Base-by-base conservation (phyloP, 2,888 invertebrate species). In the Dorcus hopei region DNA sequence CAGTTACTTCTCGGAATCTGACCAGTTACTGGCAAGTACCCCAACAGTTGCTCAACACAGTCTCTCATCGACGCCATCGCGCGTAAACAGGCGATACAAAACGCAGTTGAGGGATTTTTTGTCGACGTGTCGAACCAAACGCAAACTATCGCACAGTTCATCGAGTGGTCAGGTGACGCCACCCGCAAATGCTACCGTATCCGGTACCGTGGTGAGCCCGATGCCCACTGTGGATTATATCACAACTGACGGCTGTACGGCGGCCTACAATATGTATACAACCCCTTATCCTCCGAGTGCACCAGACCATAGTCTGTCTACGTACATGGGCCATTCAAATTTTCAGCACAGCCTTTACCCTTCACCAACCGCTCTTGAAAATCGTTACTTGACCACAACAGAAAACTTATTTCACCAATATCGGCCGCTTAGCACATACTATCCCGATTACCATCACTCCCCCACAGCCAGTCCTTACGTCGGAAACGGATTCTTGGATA, bases 391-490 rank as follows among this genome's bases (percentile, higher is more conserved):
- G 67, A 86, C 83, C 7, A 75, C 89, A 41, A 87, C 93, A 8
- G 93, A 94, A 72, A 93, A 93, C 73, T 84, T 95, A 70, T 94
- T 94, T 81, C 90, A 91, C 74, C 93, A 94, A 77, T 95, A 95
- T 79, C 87, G 94, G 64, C 89, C 93, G n/a, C 79, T 95, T 50
- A 90, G 93, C 41, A 84, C 87, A 3, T 93, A 94, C 76, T 91
- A 91, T 72, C 87, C 90, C 0, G 89, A 89, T 49, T 89, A 90
- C 69, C 87, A 87, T 68, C 89, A 89, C 67, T 85, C 89, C 45
- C 84, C 89, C 6, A 83, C 88, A 3, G 75, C 83, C 2, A 80
- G 83, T 54, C 81, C 84, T 1, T 89, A 89, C 72, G 86, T 89
- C 58, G 87, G 90, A 45, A 93, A 93, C 70, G 93, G 93, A 3